Conservation (phyloP, 2,797 vertebrate genomes). For the Malurus leucopterus region DNA sequence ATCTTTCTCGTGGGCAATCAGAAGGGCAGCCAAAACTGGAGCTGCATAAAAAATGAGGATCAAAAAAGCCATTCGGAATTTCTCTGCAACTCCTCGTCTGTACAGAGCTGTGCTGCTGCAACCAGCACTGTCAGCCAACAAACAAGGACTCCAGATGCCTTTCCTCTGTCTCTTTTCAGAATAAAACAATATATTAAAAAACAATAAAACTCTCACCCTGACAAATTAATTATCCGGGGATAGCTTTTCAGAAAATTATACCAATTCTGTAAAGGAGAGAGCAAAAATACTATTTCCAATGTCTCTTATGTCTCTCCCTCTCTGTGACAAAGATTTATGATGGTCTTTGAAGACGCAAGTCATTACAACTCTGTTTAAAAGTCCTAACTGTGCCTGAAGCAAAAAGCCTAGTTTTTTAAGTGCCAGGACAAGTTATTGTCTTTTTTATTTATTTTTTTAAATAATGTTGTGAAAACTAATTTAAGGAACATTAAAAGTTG, state of each 20-base stretch:
- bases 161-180: slow-evolving; percentile 4
- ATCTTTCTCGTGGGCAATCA: background rate
- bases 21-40: slow-evolving; percentile 12
- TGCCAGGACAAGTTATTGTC: background rate
- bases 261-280: background rate
- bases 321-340: background rate
- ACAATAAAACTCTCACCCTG: slow-evolving; percentile 9
- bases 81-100: background rate
- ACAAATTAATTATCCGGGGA: slow-evolving; percentile 13
- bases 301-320: background rate
- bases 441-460: background rate
- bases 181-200: slow-evolving; percentile 14
- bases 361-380: background rate
- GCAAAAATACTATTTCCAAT: background rate
- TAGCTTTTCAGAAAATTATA: background rate
- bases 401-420: background rate
- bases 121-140: background rate
- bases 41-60: background rate
- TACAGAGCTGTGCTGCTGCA: background rate
- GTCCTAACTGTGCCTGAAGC: background rate
- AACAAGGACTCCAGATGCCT: slow-evolving; percentile 8
- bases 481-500: background rate
- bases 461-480: background rate
- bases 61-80: slow-evolving; percentile 5
- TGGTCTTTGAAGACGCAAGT: background rate